These are phyloP conservation scores for Medauroidea extradentata DNA, from an alignment of 1,140 invertebrate genomes.

Conservation along the genomic window DNA sequence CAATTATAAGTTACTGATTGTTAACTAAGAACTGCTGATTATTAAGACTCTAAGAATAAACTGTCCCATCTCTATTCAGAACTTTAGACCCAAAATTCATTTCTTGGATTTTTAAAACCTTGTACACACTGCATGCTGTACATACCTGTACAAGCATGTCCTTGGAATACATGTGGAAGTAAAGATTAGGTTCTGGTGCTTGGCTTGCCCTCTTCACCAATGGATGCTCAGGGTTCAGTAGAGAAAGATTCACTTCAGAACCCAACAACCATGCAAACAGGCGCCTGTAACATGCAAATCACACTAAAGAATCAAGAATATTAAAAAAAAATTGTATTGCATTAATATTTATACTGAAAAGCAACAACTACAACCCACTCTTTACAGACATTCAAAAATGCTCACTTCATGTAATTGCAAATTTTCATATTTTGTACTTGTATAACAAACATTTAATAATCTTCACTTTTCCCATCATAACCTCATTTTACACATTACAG, in stretches of 20 bases:
- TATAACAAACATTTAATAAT: too few species aligned
- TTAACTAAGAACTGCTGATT: background rate
- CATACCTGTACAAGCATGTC: slow-evolving; percentile 54
- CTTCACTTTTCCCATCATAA: too few species aligned
- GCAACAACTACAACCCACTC: background rate
- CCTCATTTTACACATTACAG: too few species aligned
- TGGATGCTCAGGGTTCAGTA: slow-evolving; percentile 48
- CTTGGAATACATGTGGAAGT: slow-evolving; percentile 73
- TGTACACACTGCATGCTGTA: too few species aligned
- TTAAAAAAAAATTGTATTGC: background rate
- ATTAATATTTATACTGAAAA: background rate
- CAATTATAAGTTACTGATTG: background rate
- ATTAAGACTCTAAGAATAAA: background rate
- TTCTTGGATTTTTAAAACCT: too few species aligned
- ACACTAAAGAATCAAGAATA: background rate
- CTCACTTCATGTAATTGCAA: too few species aligned
- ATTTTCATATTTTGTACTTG: too few species aligned
- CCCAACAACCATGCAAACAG: slow-evolving; percentile 82
- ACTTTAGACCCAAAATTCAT: too few species aligned
- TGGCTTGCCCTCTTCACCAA: slow-evolving; percentile 38
- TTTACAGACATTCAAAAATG: background rate
- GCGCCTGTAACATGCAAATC: slow-evolving; percentile 47
- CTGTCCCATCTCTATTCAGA: background rate
- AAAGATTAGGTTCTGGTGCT: slow-evolving; percentile 44
- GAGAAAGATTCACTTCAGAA: slow-evolving; percentile 58